Evolutionary conservation across 2,888 invertebrate genomes (phyloP).

Genomic region (Harpalus rubripes): DNA sequence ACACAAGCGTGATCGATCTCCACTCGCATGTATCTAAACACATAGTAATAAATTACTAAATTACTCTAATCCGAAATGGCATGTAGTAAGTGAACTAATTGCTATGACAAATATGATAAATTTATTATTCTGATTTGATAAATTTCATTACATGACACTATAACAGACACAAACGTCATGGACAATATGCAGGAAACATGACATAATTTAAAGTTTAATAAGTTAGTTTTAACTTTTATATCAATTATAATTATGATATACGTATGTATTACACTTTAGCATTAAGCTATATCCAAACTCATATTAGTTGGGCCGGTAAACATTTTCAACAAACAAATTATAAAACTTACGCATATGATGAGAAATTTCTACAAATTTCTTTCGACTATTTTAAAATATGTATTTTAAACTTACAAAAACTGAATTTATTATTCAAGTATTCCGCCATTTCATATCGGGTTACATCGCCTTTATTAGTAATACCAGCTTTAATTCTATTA

Average conservation of each 20-base stretch:
- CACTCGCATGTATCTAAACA: not conserved
- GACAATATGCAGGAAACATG: not conserved
- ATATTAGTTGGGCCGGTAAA: too few relatives aligned
- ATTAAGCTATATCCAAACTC: too few relatives aligned
- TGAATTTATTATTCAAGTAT: too few relatives aligned
- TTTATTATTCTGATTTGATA: not conserved
- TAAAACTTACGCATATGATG: too few relatives aligned
- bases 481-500: too few relatives aligned
- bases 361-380: too few relatives aligned
- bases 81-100: not conserved
- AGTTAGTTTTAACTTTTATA: not conserved
- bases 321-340: too few relatives aligned
- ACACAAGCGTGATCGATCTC: not conserved
- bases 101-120: not conserved
- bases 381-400: too few relatives aligned
- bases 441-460: too few relatives aligned
- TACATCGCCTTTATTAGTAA: too few relatives aligned
- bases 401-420: too few relatives aligned
- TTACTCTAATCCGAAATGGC: not conserved
- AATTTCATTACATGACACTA: not conserved
- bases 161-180: not conserved
- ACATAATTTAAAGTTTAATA: not conserved
- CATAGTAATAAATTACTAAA: not conserved
- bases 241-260: not conserved
- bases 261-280: too few relatives aligned